Percentiles rank a stretch among this genome's conserved stretches.
Conservation (phyloP, 2,888 invertebrate species). For the Congeria kusceri region DNA sequence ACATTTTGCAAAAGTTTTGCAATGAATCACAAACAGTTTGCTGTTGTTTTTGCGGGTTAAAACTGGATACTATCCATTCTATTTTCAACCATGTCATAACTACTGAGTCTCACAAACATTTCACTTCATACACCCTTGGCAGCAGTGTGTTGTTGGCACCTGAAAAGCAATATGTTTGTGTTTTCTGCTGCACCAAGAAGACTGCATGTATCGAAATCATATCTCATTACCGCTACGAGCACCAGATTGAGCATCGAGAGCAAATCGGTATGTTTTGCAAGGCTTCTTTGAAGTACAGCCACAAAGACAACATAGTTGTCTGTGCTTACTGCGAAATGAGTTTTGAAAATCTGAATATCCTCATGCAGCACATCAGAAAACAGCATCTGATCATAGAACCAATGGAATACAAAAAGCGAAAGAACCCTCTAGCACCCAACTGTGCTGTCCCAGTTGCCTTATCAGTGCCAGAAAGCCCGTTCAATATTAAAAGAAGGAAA, state of each 20-base stretch:
- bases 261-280: neutral
- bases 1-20: neutral
- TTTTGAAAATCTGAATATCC: too few species aligned
- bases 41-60: neutral
- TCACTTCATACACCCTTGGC: neutral
- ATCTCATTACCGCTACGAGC: constrained; percentile 1
- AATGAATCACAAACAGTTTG: neutral
- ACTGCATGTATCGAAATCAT: neutral
- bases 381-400: too few species aligned
- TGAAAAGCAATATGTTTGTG: neutral
- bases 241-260: neutral
- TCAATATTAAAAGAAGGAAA: too few species aligned
- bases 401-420: too few species aligned
- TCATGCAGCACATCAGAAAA: too few species aligned
- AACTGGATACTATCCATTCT: neutral
- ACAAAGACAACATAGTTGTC: too few species aligned
- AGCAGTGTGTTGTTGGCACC: neutral
- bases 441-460: too few species aligned
- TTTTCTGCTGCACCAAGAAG: neutral
- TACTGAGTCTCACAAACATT: neutral
- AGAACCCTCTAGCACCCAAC: too few species aligned
- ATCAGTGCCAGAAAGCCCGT: too few species aligned
- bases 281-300: too few species aligned
- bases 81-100: neutral
- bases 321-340: too few species aligned